Conservation (phyloP, 2,888 invertebrate genomes). For the Deroplatys truncata region DNA sequence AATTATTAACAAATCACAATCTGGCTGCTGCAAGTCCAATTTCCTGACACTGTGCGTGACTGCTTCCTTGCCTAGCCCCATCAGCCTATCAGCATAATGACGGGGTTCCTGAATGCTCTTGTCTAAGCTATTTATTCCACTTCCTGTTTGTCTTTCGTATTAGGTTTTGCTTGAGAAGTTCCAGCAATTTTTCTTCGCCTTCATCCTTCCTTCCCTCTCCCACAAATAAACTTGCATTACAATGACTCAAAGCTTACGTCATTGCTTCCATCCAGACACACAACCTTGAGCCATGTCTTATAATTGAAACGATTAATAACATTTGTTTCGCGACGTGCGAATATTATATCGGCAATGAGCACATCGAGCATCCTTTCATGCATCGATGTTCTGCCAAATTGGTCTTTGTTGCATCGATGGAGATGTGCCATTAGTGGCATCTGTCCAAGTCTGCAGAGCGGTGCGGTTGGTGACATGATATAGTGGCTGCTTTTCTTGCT, state of each 20-base stretch:
- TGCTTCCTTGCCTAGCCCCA: background rate
- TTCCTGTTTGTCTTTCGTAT: constrained; percentile 10
- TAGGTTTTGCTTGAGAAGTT: background rate
- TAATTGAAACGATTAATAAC: background rate
- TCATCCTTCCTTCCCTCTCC: background rate
- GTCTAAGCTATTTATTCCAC: background rate
- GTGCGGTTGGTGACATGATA: no score
- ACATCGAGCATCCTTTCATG: background rate
- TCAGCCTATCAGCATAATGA: background rate
- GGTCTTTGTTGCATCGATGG: background rate
- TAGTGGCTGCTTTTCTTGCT: no score
- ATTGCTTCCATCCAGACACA: background rate
- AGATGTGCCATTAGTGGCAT: no score
- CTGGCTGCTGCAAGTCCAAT: background rate
- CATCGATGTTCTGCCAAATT: background rate
- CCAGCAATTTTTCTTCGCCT: background rate
- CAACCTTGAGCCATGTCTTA: background rate
- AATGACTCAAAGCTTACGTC: background rate
- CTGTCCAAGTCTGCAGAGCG: no score
- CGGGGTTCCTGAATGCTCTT: background rate
- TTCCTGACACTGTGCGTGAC: background rate
- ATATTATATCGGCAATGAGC: background rate
- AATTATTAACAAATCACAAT: background rate
- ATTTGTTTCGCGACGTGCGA: background rate
- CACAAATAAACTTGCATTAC: background rate